A percentile compares a stretch with the other conserved stretches of the same genome.
These are phyloP conservation scores for Taphrorychus bicolor DNA, from an alignment of 2,888 invertebrate species.

Conservation along the genomic window DNA sequence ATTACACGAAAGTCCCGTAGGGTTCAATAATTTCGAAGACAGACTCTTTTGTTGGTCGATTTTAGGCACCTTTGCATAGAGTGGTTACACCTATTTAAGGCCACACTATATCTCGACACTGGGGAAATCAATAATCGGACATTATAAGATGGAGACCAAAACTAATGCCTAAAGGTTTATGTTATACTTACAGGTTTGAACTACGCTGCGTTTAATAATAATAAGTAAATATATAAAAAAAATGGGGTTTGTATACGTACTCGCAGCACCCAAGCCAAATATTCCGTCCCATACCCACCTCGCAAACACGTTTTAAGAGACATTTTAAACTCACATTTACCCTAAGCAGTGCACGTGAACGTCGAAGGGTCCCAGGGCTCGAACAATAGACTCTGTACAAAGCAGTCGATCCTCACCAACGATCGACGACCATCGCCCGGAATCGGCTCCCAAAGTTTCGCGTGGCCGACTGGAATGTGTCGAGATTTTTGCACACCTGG, in stretches of 20 bases:
- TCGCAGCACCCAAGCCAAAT: too few relatives aligned
- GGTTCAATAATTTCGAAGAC: too few relatives aligned
- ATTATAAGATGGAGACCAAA: too few relatives aligned
- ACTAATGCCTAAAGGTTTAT: too few relatives aligned
- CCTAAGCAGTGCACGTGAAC: conserved; percentile 38
- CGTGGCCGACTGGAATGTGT: conserved; percentile 36
- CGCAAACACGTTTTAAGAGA: conserved; percentile 31
- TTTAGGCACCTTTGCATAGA: too few relatives aligned
- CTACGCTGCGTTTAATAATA: background rate
- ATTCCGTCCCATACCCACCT: background rate
- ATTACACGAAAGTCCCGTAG: too few relatives aligned
- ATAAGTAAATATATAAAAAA: background rate
- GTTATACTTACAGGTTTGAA: too few relatives aligned
- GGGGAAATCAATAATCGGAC: too few relatives aligned
- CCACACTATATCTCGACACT: too few relatives aligned
- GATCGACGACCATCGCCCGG: background rate
- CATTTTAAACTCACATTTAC: conserved; percentile 35
- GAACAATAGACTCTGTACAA: conserved; percentile 36
- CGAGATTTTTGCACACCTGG: conserved; percentile 42
- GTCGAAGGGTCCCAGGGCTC: conserved; percentile 38
- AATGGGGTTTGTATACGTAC: background rate
- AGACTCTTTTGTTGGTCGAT: too few relatives aligned
- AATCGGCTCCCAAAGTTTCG: background rate
- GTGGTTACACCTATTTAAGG: too few relatives aligned
- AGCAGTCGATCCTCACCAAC: conserved; percentile 11